Conservation (phyloP, 2,888 invertebrate species). For the Tipula unca region DNA sequence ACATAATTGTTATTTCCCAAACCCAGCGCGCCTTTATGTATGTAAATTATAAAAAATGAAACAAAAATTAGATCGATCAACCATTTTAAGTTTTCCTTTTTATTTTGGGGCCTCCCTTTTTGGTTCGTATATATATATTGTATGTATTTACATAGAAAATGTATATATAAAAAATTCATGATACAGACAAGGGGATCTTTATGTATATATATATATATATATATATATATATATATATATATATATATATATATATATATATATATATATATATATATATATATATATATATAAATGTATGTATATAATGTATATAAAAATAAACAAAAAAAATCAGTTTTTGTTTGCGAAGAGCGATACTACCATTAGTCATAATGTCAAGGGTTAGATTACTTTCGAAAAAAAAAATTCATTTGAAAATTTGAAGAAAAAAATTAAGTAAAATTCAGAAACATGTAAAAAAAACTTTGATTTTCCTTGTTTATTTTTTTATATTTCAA, state of each 20-base stretch:
- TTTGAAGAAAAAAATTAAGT: slow-evolving; percentile 1
- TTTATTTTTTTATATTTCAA: neutral
- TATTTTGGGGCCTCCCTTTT: neutral
- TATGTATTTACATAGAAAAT: neutral
- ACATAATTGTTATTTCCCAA: neutral
- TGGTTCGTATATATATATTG: neutral
- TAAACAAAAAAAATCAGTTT: neutral
- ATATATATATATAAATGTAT: neutral
- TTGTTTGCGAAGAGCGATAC: slow-evolving; percentile 8
- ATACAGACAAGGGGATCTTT: slow-evolving; percentile 8
- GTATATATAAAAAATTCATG: neutral
- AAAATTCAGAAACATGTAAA: neutral
- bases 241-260: neutral
- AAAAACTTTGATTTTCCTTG: slow-evolving; percentile 14
- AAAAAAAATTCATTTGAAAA: slow-evolving; percentile 8
- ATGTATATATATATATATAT: neutral
- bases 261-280: neutral
- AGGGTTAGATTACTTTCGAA: neutral
- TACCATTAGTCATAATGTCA: slow-evolving; percentile 14
- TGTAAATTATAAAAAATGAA: neutral
- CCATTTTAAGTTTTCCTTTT: slow-evolving; percentile 3
- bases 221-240: neutral
- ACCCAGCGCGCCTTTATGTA: neutral
- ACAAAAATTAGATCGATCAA: neutral
- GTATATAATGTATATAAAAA: neutral